Conservation (phyloP, 1,140 invertebrate genomes). For the Bicyclus anynana region DNA sequence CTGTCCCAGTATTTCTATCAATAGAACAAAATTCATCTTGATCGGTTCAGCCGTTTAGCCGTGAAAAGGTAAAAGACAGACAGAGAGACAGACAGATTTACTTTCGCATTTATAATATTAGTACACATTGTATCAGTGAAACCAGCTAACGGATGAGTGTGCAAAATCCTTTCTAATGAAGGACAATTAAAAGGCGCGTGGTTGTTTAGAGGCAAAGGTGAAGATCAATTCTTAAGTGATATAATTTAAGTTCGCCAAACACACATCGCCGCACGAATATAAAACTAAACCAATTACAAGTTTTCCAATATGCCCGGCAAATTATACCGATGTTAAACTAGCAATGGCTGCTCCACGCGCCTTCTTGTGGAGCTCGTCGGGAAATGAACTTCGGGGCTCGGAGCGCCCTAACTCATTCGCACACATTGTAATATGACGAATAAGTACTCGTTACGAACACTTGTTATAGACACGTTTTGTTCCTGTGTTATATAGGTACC, state of each 20-base stretch:
- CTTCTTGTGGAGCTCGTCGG: conserved; percentile 43
- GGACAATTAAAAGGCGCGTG: not conserved
- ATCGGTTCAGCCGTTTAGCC: too few relatives aligned
- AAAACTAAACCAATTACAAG: conserved; percentile 74
- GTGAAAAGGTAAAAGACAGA: too few relatives aligned
- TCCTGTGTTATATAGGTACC: too few relatives aligned
- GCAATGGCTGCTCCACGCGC: conserved; percentile 49
- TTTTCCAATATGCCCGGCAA: conserved; percentile 71
- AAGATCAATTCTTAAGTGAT: conserved; percentile 46
- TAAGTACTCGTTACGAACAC: not conserved
- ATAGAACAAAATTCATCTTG: too few relatives aligned
- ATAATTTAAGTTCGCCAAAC: conserved; percentile 54
- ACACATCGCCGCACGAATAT: conserved; percentile 61
- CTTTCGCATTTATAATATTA: too few relatives aligned
- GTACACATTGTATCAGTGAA: too few relatives aligned
- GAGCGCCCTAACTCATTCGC: conserved; percentile 28
- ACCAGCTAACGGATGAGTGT: too few relatives aligned
- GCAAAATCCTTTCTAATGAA: too few relatives aligned
- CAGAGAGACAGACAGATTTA: too few relatives aligned
- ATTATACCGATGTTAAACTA: conserved; percentile 67
- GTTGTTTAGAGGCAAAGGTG: conserved; percentile 7
- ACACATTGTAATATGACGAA: conserved; percentile 10
- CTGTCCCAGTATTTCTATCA: too few relatives aligned
- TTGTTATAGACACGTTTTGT: not conserved
- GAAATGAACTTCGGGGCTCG: conserved; percentile 45